A percentile compares a stretch with the other conserved stretches of the same genome.
phyloP scores from a whole-genome alignment of 1,140 invertebrate genomes.

The Tachypleus tridentatus region DNA sequence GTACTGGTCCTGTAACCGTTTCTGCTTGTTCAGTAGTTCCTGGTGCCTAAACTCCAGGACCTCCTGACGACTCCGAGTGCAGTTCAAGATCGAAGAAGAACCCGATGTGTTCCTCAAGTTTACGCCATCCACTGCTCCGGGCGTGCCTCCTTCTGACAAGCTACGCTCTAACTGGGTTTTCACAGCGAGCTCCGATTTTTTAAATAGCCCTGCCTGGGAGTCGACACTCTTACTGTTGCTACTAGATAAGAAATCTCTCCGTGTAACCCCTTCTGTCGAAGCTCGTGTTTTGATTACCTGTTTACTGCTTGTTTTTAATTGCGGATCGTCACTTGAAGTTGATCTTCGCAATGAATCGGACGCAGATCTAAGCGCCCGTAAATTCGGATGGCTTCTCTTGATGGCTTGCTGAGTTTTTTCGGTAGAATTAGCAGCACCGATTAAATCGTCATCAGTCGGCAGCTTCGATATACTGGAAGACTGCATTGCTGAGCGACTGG shows the following conservation, averaged over 20 bases:
- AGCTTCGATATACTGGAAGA: conserved; percentile 54
- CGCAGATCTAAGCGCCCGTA: conserved; percentile 17
- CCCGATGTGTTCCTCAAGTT: no score
- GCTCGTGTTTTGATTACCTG: conserved; percentile 2
- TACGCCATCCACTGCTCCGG: no score
- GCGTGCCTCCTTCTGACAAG: no score
- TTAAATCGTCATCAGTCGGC: conserved; percentile 37
- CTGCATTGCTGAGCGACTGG: conserved; percentile 62
- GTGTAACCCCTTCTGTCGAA: conserved; percentile 12
- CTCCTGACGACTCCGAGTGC: conserved; percentile 45
- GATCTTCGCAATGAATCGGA: conserved; percentile 23
- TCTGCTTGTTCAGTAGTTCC: conserved; percentile 70
- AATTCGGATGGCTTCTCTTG: conserved; percentile 18
- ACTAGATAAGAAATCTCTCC: conserved; percentile 30
- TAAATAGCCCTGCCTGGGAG: conserved; percentile 47
- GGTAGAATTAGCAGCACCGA: conserved; percentile 25
- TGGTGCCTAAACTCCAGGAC: conserved; percentile 70
- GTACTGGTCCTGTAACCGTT: conserved; percentile 75
- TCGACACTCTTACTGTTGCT: conserved; percentile 61
- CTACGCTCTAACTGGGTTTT: no score
- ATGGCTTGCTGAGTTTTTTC: conserved; percentile 6
- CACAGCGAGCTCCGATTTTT: no score
- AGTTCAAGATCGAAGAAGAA: no score
- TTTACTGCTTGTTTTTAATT: neutral
- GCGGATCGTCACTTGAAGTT: neutral